Evolutionary conservation across 2,797 vertebrate species (phyloP), one percentile per base, ranked within the genome.

Genomic region (Chelon auratus): DNA sequence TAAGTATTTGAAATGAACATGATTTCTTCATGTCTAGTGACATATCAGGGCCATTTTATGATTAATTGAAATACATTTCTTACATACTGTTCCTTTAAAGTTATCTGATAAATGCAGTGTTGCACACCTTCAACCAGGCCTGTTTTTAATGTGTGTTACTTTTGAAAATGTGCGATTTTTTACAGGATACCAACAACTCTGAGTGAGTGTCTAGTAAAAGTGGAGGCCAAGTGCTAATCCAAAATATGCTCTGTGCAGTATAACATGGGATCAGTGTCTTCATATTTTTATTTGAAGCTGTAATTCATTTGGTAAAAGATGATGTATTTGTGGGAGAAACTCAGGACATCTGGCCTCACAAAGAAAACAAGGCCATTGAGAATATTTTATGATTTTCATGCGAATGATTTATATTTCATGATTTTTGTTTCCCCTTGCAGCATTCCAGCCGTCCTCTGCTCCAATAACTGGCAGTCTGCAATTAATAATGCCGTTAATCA

Each of bases 381-480:
- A 70, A 54, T 72, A 26, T 5, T 36, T 55, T 43, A 36, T 52
- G 3, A 17, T 50, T 53, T 54, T 14, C 33, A 51, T 15, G 18
- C 9, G 9, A 45, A 33, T 24, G 18, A 30, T 52, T 51, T 39
- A 30, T 47, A 33, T 47, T 58, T 56, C 24, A 18, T 79, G 52
- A 52, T 76, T 70, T 70, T 66, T 72, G 14, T 80, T 77, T 75
- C 39, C 24, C 40, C 9, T 58, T 77, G 20, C 93, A 99, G 97
- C 88, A 95, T 97, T 87, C 96, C 96, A 62, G 93, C 96, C 5
- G 93, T 90, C 68, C 95, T 98, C 72, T 94, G 95, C 81, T 96
- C 95, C 82, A 98, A 97, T 85, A 97, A 96, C 90, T 97, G 97
- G 93, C 94, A 93, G 72, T 92, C 95, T 14, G 83, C 90, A 50